Percentiles rank a stretch among this genome's conserved stretches.
phyloP scores from a whole-genome alignment of 37 sponge, comb jelly and placozoan species.

The Ianthella basta region DNA sequence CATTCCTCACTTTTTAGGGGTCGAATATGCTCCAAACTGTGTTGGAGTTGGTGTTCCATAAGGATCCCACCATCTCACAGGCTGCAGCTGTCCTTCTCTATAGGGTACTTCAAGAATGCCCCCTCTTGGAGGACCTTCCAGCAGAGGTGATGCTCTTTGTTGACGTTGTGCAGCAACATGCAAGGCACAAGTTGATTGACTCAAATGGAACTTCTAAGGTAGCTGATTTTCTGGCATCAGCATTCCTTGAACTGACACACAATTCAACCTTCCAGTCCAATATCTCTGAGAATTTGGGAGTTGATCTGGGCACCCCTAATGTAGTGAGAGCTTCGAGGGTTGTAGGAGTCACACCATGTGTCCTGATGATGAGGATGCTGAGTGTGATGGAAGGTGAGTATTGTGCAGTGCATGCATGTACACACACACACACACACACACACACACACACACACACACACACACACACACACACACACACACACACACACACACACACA shows the following conservation, averaged over 20 bases:
- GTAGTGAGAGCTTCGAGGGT: too few species aligned
- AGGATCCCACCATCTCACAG: neutral
- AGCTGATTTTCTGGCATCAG: neutral
- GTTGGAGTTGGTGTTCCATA: neutral
- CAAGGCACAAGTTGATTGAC: neutral
- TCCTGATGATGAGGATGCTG: too few species aligned
- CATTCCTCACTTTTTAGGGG: neutral
- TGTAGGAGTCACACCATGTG: too few species aligned
- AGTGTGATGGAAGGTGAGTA: too few species aligned
- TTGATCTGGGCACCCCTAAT: neutral
- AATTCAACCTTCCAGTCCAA: neutral
- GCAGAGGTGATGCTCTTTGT: neutral
- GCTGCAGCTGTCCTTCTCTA: neutral
- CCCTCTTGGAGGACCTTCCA: neutral
- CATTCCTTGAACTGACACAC: neutral
- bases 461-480: too few species aligned
- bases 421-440: too few species aligned
- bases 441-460: too few species aligned
- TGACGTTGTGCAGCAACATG: neutral
- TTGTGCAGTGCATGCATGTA: too few species aligned
- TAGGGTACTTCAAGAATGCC: neutral
- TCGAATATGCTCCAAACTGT: neutral
- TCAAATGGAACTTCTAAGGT: neutral
- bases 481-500: too few species aligned
- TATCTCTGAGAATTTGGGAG: neutral